Base-by-base conservation (phyloP, 2,113 vertebrate species). In the Notarius lentiginosus region DNA sequence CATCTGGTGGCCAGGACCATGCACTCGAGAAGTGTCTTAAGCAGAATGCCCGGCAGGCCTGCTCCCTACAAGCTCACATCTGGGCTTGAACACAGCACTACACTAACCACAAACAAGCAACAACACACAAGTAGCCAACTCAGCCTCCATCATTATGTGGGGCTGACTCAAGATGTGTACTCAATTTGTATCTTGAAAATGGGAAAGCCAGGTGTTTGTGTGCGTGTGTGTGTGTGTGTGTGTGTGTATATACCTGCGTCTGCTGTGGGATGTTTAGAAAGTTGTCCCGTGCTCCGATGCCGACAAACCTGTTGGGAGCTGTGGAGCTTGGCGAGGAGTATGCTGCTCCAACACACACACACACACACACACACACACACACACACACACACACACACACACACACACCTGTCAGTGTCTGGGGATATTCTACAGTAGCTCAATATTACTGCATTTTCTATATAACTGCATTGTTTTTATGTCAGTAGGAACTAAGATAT, bases 271-370 rank as follows among this genome's bases (percentile, higher is more conserved):
- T 96, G 95, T 97, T 97, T 96, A 98, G 96, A 97, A 98, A 98
- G 97, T 98, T 98, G 97, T 98, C 97, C 96, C 97, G 97, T 97
- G 97, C 96, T 98, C 97, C 97, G 97, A 98, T 97, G 97, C 97
- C 95, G 97, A 98, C 97, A 98, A 98, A 97, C 97, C 97, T 97
- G 97, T 97, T 98, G 96, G 97, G 94, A 97, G 97, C 95, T 97
- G 97, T 93, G 96, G 97, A 94, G 97, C 96, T 96, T 97, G 97
- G 95, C 96, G 97, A 94, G 96, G 97, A 93, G 96, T 97, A 97
- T 97, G 97, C 97, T 98, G 96, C 82, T 92, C 91, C 92, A 90
- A 94, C 91, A 93, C 91, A 94, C 91, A 92, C 91, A n/a, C n/a
- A n/a, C n/a, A 95, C 93, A 92, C 92, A 93, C 93, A 93, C 93